These are phyloP conservation scores for Cephalopachus bancanus DNA, from an alignment of 2,797 vertebrate genomes.

Conservation along the genomic window DNA sequence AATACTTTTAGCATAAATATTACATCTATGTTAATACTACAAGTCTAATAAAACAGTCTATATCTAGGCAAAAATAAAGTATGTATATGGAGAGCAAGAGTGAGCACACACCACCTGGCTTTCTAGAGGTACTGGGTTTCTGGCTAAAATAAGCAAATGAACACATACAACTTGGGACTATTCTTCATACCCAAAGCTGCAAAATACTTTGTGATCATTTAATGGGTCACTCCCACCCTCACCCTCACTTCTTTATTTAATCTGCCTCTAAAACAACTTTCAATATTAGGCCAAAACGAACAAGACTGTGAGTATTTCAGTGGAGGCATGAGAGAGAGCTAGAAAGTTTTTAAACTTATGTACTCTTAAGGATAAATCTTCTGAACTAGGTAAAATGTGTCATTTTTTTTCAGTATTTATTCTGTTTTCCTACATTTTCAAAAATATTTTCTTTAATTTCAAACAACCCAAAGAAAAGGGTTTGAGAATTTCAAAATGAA, in stretches of 20 bases:
- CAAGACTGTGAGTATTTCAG: background rate
- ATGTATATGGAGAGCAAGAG: background rate
- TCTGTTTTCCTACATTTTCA: background rate
- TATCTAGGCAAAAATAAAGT: background rate
- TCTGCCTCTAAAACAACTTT: background rate
- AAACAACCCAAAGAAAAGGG: background rate
- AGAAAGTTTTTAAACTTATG: too few species aligned
- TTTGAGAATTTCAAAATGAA: background rate
- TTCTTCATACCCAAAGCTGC: background rate
- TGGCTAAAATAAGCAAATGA: background rate
- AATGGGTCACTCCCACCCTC: background rate
- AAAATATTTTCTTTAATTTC: background rate
- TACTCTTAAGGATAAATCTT: background rate
- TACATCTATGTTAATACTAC: background rate
- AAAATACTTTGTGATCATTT: background rate
- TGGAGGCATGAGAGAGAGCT: background rate
- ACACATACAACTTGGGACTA: background rate
- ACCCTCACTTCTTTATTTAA: background rate
- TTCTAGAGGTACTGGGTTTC: background rate
- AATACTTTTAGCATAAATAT: background rate
- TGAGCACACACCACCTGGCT: background rate
- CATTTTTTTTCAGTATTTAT: background rate
- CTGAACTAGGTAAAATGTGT: background rate
- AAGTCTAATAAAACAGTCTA: background rate
- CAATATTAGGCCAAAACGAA: background rate